Base-by-base conservation (phyloP, 2,113 vertebrate species). In the Eidolon helvum region DNA sequence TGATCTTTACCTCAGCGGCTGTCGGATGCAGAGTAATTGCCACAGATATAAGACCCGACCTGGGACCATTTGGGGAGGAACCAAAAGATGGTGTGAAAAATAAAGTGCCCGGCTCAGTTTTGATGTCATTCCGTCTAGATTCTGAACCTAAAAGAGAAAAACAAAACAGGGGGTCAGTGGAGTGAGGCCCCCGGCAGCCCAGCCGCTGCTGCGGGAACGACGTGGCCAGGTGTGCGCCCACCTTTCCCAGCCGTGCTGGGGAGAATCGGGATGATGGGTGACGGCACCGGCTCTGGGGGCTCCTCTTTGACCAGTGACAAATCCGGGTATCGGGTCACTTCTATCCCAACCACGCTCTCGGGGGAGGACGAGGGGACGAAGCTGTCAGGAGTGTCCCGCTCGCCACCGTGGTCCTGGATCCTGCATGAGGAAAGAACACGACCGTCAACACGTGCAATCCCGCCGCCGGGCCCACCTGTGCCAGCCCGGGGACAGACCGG, bases 351-450 rank as follows among this genome's bases (percentile, higher is more conserved):
- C 90, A 99, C 99, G 0, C 99, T 99, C 98, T 99, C 99, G 0
- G 99, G 99, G 94, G 99, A 99, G 2, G 99, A 99, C 0, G 99
- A 99, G 7, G 99, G 99, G 59, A 99, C 98, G 69, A 99, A 99
- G 96, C 99, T 98, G 83, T 99, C 99, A 0, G 99, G 99, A 43
- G 98, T 99, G 95, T 99, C 98, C 33, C 99, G 98, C 65, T 99
- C 99, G 4, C 99, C 99, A 98, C 98, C 98, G 33, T 99, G 98
- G 80, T 99, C 99, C 96, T 99, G 99, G 48, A 98, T 98, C 97
- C 99, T 99, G 98, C 90, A 97, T 92, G 43, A 24, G 90, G 94
- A 28, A 86, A 10, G 19, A 40, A 50, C 84, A 82, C 45, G 3
- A 80, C 78, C 3, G 7, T 94, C 8, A 57, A 9, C 21, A 10